Evolutionary conservation across 2,888 invertebrate species (phyloP).

Genomic region (Philereme transversata): DNA sequence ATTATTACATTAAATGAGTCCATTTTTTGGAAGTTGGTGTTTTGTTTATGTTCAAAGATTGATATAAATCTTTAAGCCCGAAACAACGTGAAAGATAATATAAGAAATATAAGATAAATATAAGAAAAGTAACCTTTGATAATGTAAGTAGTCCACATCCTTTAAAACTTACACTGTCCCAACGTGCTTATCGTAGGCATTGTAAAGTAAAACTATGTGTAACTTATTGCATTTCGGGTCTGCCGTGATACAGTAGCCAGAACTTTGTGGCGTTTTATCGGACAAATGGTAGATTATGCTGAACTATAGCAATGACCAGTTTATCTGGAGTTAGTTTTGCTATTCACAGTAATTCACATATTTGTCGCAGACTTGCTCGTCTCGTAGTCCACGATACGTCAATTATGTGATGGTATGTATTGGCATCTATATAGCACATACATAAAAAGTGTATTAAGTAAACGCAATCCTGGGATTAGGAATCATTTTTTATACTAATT

Average conservation of each 20-base stretch:
- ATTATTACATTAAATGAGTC: slow-evolving; percentile 9
- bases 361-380: slow-evolving; percentile 67
- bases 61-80: slow-evolving; percentile 31
- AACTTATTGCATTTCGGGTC: slow-evolving; percentile 69
- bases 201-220: slow-evolving; percentile 39
- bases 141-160: slow-evolving; percentile 21
- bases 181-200: slow-evolving; percentile 35
- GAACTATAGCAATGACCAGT: slow-evolving; percentile 79
- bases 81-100: slow-evolving; percentile 19
- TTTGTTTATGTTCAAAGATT: slow-evolving; percentile 8
- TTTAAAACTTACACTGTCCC: slow-evolving; percentile 42
- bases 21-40: slow-evolving; percentile 21
- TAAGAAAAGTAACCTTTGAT: slow-evolving; percentile 13
- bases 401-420: slow-evolving; percentile 56
- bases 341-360: slow-evolving; percentile 66
- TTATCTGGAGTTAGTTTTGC: slow-evolving; percentile 83
- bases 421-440: slow-evolving; percentile 23
- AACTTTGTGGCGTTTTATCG: slow-evolving; percentile 83
- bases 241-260: slow-evolving; percentile 78
- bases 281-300: slow-evolving; percentile 75
- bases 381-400: slow-evolving; percentile 64
- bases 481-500: slow-evolving; percentile 22
- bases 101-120: too few species aligned
- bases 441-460: slow-evolving; percentile 7
- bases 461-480: slow-evolving; percentile 31